A percentile compares a stretch with the other conserved stretches of the same genome.
phyloP scores from a whole-genome alignment of 2,797 vertebrate genomes.

The Forpus xanthops region DNA sequence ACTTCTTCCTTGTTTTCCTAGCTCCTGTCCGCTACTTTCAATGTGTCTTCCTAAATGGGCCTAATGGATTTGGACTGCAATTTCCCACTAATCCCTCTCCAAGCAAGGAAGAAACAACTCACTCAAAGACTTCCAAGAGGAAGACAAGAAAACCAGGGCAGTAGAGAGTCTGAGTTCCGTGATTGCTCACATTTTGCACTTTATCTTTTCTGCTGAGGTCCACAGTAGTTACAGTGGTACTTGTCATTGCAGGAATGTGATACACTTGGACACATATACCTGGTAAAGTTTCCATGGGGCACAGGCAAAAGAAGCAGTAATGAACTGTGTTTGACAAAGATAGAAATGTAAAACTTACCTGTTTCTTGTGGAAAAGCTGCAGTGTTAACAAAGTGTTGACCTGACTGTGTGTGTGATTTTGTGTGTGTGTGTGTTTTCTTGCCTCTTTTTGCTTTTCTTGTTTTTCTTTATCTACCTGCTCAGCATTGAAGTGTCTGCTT shows the following conservation, averaged over 20 bases:
- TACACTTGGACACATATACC: not conserved
- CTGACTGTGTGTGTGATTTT: not conserved
- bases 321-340: not conserved
- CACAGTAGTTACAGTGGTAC: conserved; percentile 25
- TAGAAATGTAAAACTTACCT: conserved; percentile 26
- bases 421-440: not conserved
- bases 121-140: conserved; percentile 74
- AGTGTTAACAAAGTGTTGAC: conserved; percentile 27
- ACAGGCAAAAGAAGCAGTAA: not conserved
- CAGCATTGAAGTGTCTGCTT: conserved; percentile 43
- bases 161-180: conserved; percentile 64
- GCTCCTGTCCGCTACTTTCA: conserved; percentile 93
- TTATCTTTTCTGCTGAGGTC: conserved; percentile 42
- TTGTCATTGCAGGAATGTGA: conserved; percentile 14
- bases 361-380: conserved; percentile 24
- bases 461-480: conserved; percentile 41
- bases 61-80: conserved; percentile 83
- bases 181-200: conserved; percentile 55
- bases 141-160: conserved; percentile 79
- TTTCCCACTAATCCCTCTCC: conserved; percentile 78
- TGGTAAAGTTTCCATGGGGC: conserved; percentile 6
- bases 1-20: conserved; percentile 63
- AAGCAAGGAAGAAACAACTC: conserved; percentile 69
- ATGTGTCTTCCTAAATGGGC: conserved; percentile 88
- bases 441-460: conserved; percentile 9